Percentiles rank a stretch among this genome's conserved stretches.
phyloP scores from a whole-genome alignment of 2,113 vertebrate genomes.

The Columbina picui region DNA sequence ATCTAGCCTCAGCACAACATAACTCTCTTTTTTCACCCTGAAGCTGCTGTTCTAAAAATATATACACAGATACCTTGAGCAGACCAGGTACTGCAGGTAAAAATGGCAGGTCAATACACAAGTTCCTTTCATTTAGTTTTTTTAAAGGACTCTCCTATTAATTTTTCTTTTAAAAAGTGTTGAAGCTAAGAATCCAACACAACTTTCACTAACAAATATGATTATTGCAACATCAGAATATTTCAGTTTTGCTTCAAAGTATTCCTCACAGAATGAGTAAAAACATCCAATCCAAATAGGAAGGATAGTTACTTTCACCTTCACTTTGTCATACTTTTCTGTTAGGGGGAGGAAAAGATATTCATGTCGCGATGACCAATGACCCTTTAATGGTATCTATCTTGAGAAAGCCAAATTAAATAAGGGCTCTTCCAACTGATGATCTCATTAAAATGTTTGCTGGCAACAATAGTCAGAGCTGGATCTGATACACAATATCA shows the following conservation, averaged over 20 bases:
- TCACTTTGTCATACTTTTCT: background rate
- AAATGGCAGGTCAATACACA: background rate
- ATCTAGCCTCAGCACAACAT: background rate
- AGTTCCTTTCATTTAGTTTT: background rate
- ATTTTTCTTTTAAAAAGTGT: background rate
- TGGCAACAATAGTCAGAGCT: background rate
- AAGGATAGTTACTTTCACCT: background rate
- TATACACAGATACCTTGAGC: background rate
- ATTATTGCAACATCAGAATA: background rate
- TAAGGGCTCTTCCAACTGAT: background rate
- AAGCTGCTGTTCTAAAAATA: background rate
- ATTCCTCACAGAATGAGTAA: background rate
- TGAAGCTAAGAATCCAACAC: background rate
- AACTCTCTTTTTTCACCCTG: background rate
- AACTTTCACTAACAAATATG: background rate
- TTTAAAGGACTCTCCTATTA: background rate
- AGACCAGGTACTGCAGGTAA: background rate
- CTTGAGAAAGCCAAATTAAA: background rate
- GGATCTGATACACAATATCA: background rate
- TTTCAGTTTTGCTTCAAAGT: background rate
- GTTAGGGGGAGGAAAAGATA: background rate
- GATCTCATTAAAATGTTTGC: slow-evolving; percentile 2
- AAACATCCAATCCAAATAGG: background rate
- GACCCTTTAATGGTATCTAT: background rate
- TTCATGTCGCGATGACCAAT: background rate